Evolutionary conservation across 2,797 vertebrate genomes (phyloP), one percentile per base, ranked within the genome.

Genomic region (Lophius americanus): DNA sequence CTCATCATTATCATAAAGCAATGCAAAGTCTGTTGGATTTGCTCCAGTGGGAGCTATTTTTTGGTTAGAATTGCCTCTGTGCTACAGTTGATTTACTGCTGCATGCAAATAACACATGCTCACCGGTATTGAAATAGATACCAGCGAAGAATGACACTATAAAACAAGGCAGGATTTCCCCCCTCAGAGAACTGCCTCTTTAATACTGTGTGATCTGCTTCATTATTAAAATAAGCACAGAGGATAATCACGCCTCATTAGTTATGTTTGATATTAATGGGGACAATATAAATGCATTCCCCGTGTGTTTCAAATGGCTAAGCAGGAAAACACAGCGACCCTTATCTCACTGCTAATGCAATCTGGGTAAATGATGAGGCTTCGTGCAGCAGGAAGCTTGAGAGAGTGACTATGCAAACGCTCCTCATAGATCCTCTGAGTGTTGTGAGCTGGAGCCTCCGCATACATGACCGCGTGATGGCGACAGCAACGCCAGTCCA

Each of bases 211-310:
- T 76, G 77, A 85, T 79, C 58, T 35, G 47, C 75, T 77, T 85
- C 85, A 84, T 91, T 87, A 91, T 92, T 88, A 85, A 86, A 83
- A 82, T 85, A 88, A 87, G 79, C 83, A 84, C 85, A 89, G 76
- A 70, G 78, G 89, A 90, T 92, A 93, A 93, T 93, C 89, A 90
- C 89, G 87, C 83, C 87, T 92, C 92, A 94, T 94, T 94, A 93
- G 86, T 91, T 90, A 88, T 78, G 76, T 91, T 87, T 89, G 84
- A 91, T 93, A 93, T 93, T 93, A 94, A 93, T 92, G 86, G 82
- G 70, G 66, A 70, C 81, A 87, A 85, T 87, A 88, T 87, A 90
- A 88, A 91, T 92, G 88, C 90, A 90, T 87, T 78, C 89, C 87
- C 86, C 72, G 67, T 75, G 84, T 85, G 85, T 82, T 88, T 92